phyloP scores from a whole-genome alignment of 2,113 vertebrate genomes.

The Crotalus tigris region DNA sequence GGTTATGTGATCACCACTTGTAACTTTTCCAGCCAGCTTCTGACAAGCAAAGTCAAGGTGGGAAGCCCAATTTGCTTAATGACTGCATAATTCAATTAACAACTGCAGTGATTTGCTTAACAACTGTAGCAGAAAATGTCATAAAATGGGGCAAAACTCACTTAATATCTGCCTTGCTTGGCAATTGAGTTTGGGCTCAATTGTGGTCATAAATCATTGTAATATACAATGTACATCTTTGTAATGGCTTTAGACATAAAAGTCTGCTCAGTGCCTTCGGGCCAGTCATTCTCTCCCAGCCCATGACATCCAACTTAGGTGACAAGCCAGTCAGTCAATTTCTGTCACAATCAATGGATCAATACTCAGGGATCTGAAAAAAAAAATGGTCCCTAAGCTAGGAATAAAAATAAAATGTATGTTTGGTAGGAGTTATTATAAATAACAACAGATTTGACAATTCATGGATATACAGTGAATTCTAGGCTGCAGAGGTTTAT shows the following conservation, averaged over 20 bases:
- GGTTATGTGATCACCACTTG: not conserved
- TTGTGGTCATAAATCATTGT: not conserved
- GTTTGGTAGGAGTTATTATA: not conserved
- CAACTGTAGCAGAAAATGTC: not conserved
- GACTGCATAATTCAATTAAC: not conserved
- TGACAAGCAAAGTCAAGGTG: not conserved
- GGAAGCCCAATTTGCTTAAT: not conserved
- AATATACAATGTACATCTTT: not conserved
- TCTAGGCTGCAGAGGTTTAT: not conserved
- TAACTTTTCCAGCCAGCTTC: not conserved
- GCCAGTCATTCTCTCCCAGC: not conserved
- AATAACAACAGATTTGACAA: not conserved
- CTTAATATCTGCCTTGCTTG: not conserved
- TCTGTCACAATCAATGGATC: not conserved
- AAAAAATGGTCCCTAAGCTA: not conserved
- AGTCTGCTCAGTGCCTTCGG: not conserved
- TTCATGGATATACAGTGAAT: not conserved
- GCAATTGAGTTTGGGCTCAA: not conserved
- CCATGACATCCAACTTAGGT: not conserved
- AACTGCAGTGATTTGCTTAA: not conserved
- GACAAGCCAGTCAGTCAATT: not conserved
- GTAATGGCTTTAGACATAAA: not conserved
- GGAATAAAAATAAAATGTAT: not conserved
- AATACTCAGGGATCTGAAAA: not conserved
- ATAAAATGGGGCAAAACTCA: not conserved